phyloP scores from a whole-genome alignment of 2,888 invertebrate species.

The Drosophila mimica region DNA sequence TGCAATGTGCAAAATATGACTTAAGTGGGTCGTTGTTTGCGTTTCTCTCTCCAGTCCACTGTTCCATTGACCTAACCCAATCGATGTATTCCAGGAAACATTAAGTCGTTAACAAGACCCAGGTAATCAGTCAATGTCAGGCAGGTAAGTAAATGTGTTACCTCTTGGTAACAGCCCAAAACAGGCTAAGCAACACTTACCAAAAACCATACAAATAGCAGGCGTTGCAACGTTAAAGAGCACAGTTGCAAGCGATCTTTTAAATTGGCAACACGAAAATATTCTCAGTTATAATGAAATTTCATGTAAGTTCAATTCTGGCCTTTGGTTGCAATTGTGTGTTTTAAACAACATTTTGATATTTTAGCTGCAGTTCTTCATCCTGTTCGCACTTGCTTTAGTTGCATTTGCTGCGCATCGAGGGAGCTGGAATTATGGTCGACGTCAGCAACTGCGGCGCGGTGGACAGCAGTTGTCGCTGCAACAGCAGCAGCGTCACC shows the following conservation, averaged over 20 bases:
- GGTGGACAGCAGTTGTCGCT: background rate
- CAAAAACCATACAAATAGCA: constrained; percentile 43
- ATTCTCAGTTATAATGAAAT: constrained; percentile 39
- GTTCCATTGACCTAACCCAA: background rate
- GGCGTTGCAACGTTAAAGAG: background rate
- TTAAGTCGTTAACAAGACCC: background rate
- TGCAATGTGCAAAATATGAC: background rate
- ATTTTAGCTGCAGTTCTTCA: background rate
- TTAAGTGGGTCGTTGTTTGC: background rate
- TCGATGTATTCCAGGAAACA: background rate
- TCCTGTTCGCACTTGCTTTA: constrained; percentile 4
- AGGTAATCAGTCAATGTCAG: background rate
- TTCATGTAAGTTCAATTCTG: constrained; percentile 31
- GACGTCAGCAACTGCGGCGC: background rate
- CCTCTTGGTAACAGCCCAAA: background rate
- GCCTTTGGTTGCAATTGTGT: background rate
- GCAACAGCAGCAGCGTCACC: constrained; percentile 6
- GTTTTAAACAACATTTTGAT: background rate
- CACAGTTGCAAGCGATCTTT: constrained; percentile 27
- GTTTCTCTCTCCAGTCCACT: background rate
- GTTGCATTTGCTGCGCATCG: background rate
- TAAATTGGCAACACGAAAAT: background rate
- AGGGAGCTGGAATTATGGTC: background rate
- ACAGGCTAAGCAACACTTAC: background rate
- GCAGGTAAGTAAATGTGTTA: constrained; percentile 8